Percentiles rank a stretch among this genome's conserved stretches.
Conservation (phyloP, 2,888 invertebrate species). For the Allygus modestus region DNA sequence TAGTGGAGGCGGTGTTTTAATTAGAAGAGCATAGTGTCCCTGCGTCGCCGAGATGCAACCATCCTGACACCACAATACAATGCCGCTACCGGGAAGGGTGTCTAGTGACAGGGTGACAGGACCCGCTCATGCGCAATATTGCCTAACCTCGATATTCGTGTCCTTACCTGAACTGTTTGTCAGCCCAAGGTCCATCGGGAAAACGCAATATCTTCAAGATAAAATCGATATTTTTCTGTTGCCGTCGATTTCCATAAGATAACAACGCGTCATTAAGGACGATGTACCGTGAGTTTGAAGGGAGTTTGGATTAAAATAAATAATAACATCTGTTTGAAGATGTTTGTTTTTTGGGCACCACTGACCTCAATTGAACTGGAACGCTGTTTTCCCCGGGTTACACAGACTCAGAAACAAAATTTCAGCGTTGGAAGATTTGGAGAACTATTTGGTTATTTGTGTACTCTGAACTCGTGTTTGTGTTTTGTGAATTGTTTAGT, state of each 20-base stretch:
- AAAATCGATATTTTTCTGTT: background rate
- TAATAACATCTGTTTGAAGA: no score
- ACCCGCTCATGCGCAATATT: background rate
- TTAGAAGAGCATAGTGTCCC: background rate
- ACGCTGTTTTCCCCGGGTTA: no score
- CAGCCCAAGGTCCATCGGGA: background rate
- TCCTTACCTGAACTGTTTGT: conserved; percentile 14
- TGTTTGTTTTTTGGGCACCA: no score
- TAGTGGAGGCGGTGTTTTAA: background rate
- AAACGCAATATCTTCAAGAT: background rate
- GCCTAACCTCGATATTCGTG: conserved; percentile 15
- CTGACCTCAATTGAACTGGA: no score
- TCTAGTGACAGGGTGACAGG: background rate
- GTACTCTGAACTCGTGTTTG: no score
- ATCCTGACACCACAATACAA: background rate
- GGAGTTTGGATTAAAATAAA: no score
- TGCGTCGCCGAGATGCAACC: background rate
- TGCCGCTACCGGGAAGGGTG: conserved; percentile 16
- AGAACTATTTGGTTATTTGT: no score
- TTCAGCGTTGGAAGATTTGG: no score
- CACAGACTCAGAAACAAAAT: no score
- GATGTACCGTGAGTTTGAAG: no score
- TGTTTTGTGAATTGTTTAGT: no score
- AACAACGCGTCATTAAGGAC: background rate
- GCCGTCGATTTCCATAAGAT: background rate